Evolutionary conservation across 2,113 vertebrate species (phyloP).

Genomic region (Brachypteracias leptosomus): DNA sequence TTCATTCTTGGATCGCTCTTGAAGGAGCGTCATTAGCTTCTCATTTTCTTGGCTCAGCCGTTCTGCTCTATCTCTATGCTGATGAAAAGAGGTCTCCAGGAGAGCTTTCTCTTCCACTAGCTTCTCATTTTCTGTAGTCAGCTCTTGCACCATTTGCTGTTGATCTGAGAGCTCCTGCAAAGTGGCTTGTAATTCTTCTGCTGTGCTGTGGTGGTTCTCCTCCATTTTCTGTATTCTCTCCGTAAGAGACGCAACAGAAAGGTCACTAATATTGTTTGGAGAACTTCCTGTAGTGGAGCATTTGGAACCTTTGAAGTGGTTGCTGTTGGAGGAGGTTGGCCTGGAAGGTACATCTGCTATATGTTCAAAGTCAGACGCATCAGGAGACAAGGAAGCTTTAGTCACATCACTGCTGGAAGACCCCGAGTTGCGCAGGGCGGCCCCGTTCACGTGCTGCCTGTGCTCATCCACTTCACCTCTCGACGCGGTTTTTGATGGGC

Average conservation of each 20-base stretch:
- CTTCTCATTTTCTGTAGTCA: slow-evolving; percentile 93
- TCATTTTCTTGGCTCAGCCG: slow-evolving; percentile 90
- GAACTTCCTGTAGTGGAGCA: slow-evolving; percentile 70
- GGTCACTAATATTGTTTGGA: slow-evolving; percentile 71
- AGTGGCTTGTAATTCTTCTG: slow-evolving; percentile 94
- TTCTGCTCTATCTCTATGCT: slow-evolving; percentile 89
- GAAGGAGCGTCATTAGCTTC: slow-evolving; percentile 79
- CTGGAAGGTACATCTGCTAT: slow-evolving; percentile 80
- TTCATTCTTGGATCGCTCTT: slow-evolving; percentile 82
- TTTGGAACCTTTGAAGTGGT: slow-evolving; percentile 69
- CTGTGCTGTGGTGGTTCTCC: slow-evolving; percentile 93
- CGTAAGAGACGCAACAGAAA: slow-evolving; percentile 86
- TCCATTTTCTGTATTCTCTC: slow-evolving; percentile 95
- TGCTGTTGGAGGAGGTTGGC: slow-evolving; percentile 79
- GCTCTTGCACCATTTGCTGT: slow-evolving; percentile 93
- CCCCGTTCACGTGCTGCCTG: slow-evolving; percentile 22
- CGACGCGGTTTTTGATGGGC: slow-evolving; percentile 54
- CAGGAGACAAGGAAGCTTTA: slow-evolving; percentile 88
- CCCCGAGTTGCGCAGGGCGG: slow-evolving; percentile 73
- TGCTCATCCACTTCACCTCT: slow-evolving; percentile 66
- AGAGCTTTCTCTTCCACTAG: slow-evolving; percentile 87
- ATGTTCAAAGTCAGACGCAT: slow-evolving; percentile 91
- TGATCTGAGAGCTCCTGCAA: slow-evolving; percentile 93
- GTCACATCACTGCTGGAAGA: slow-evolving; percentile 88
- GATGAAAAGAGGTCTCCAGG: slow-evolving; percentile 88